phyloP scores from a whole-genome alignment of 2,888 invertebrate genomes.

The Orthonevra nobilis region DNA sequence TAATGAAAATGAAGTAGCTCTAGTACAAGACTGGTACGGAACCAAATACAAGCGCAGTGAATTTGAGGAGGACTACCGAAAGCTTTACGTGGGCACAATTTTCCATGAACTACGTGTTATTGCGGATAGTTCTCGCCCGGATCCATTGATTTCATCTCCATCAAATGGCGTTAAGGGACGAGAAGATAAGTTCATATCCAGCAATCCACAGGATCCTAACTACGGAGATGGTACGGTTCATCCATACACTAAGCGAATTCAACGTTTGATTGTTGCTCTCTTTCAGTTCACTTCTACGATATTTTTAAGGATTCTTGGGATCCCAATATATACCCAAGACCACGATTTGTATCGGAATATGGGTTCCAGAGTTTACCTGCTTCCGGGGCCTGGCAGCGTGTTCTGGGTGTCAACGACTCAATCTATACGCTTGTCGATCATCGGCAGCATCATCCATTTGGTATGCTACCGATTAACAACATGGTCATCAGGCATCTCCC shows the following conservation, averaged over 20 bases:
- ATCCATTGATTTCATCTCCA: conserved; percentile 91
- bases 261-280: not conserved
- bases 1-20: conserved; percentile 97
- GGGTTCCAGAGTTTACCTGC: conserved; percentile 96
- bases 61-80: conserved; percentile 89
- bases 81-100: conserved; percentile 90
- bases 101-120: conserved; percentile 82
- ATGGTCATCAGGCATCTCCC: conserved; percentile 85
- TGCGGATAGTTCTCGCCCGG: conserved; percentile 75
- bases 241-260: too few relatives aligned
- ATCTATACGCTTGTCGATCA: conserved; percentile 86
- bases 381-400: conserved; percentile 84
- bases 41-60: conserved; percentile 81
- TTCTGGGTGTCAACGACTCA: conserved; percentile 81
- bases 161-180: conserved; percentile 90
- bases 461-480: conserved; percentile 84
- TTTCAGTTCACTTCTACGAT: conserved; percentile 92
- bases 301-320: conserved; percentile 91
- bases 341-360: conserved; percentile 97
- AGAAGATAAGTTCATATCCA: conserved; percentile 88
- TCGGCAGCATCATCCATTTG: conserved; percentile 92
- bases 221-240: conserved; percentile 90
- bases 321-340: conserved; percentile 86
- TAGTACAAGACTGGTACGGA: conserved; percentile 89
- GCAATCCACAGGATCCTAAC: conserved; percentile 87